Percentiles rank a stretch among this genome's conserved stretches.
Evolutionary conservation across 2,888 invertebrate genomes (phyloP).

Genomic region (Aplocera efformata): DNA sequence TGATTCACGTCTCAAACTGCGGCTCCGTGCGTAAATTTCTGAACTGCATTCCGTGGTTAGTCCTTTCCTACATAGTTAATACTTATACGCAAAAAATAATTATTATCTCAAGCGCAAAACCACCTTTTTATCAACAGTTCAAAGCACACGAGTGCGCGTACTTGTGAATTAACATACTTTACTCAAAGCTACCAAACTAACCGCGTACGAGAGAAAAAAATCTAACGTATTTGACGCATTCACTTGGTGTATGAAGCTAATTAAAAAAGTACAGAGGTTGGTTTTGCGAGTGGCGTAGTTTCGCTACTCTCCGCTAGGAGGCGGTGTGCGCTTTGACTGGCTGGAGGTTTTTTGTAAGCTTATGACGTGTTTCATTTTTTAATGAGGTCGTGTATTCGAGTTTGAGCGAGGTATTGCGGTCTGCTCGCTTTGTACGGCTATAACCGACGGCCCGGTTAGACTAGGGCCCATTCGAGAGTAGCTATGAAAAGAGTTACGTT

Average conservation of each 20-base stretch:
- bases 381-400: slow-evolving; percentile 75
- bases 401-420: slow-evolving; percentile 52
- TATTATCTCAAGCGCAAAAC: slow-evolving; percentile 34
- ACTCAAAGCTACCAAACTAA: slow-evolving; percentile 76
- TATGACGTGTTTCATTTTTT: slow-evolving; percentile 72
- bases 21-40: slow-evolving; percentile 15
- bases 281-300: slow-evolving; percentile 72
- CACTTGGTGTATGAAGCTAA: slow-evolving; percentile 74
- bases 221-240: slow-evolving; percentile 74
- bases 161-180: slow-evolving; percentile 76
- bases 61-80: slow-evolving; percentile 14
- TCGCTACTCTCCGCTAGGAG: slow-evolving; percentile 74
- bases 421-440: slow-evolving; percentile 54
- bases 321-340: slow-evolving; percentile 70
- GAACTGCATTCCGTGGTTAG: too few species aligned
- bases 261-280: slow-evolving; percentile 78
- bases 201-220: slow-evolving; percentile 64
- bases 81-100: slow-evolving; percentile 49
- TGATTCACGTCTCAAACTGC: slow-evolving; percentile 22
- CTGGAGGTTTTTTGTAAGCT: slow-evolving; percentile 53
- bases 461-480: slow-evolving; percentile 43
- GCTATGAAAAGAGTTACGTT: slow-evolving; percentile 64
- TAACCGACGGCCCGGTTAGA: slow-evolving; percentile 37
- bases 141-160: slow-evolving; percentile 54
- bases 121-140: slow-evolving; percentile 51